phyloP scores from a whole-genome alignment of 2,888 invertebrate genomes.

The Pharmacophagus antenor region DNA sequence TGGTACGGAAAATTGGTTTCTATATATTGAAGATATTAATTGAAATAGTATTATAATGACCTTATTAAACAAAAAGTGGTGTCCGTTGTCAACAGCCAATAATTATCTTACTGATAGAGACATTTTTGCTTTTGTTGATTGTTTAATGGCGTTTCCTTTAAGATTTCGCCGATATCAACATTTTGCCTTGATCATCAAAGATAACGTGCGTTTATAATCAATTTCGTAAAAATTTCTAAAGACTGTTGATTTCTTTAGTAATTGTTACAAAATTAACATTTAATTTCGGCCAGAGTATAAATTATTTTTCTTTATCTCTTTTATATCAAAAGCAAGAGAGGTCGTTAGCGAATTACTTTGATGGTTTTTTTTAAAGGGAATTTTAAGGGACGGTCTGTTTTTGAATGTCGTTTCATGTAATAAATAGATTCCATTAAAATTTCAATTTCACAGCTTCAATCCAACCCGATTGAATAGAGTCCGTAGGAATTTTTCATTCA shows the following conservation, averaged over 20 bases:
- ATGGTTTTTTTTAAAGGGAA: background rate
- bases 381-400: background rate
- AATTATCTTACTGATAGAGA: too few relatives aligned
- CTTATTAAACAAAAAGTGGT: too few relatives aligned
- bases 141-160: too few relatives aligned
- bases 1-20: too few relatives aligned
- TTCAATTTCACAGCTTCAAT: background rate
- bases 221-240: background rate
- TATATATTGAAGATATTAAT: too few relatives aligned
- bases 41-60: too few relatives aligned
- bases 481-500: background rate
- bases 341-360: conserved; percentile 7
- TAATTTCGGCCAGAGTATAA: background rate
- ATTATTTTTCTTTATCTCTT: background rate
- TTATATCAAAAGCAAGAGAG: background rate
- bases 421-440: background rate
- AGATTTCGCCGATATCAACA: too few relatives aligned
- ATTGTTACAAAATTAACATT: background rate
- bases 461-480: background rate
- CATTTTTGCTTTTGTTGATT: too few relatives aligned
- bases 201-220: too few relatives aligned
- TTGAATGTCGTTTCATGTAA: background rate
- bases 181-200: too few relatives aligned
- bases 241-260: background rate
- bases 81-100: too few relatives aligned